phyloP scores from a whole-genome alignment of 2,113 vertebrate genomes.

The Mus spicilegus region DNA sequence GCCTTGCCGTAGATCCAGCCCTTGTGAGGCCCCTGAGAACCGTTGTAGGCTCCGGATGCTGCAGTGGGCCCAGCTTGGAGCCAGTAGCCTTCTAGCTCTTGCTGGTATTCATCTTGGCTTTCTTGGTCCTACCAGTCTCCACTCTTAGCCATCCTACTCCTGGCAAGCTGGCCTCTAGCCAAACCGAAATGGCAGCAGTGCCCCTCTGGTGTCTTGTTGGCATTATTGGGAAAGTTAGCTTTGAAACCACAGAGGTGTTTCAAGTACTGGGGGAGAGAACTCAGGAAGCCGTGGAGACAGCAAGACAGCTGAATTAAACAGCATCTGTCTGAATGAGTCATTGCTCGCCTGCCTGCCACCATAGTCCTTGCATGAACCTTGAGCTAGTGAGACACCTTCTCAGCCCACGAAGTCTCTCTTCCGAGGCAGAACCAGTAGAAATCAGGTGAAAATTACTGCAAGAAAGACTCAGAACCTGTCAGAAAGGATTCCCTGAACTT shows the following conservation, averaged over 20 bases:
- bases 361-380: conserved; percentile 1
- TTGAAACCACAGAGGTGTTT: conserved; percentile 31
- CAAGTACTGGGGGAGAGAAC: background rate
- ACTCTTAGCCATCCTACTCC: background rate
- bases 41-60: background rate
- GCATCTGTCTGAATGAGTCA: conserved; percentile 51
- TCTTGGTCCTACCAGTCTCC: background rate
- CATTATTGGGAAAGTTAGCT: background rate
- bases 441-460: background rate
- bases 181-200: background rate
- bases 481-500: background rate
- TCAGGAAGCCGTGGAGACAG: conserved; percentile 36
- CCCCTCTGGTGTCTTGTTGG: background rate
- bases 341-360: conserved; percentile 17
- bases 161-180: background rate
- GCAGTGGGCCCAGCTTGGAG: background rate
- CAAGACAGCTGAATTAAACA: conserved; percentile 23
- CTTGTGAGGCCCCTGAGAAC: background rate
- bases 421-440: background rate
- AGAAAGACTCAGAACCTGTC: background rate
- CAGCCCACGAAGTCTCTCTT: background rate
- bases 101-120: too few species aligned
- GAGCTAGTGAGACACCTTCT: conserved; percentile 22
- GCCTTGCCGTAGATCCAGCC: background rate
- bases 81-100: background rate